Evolutionary conservation across 2,888 invertebrate genomes (phyloP), one percentile per base, ranked within the genome.

Genomic region (Euzophera pinguis): DNA sequence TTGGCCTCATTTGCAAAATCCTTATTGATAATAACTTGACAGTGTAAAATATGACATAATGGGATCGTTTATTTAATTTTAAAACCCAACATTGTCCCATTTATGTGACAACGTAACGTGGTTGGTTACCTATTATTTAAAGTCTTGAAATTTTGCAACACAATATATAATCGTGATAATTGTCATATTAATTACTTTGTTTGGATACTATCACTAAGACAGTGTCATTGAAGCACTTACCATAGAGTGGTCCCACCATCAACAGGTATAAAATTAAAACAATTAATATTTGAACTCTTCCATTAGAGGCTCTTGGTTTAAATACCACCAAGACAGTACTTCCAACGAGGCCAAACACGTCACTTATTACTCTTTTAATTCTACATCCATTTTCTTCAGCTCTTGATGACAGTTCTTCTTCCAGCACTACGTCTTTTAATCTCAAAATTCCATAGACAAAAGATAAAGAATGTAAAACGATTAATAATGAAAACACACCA

Each of bases 201-300:
- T 22, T 3, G 22, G 22, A 22, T n/a, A n/a, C n/a, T n/a, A n/a
- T 22, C 5, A 22, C 22, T 22, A 22, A 5, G n/a, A n/a, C n/a
- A 37, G 9, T 37, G 37, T 37, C 6, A 12, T 37, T 38, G 3
- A 10, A 1, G 37, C 47, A 77, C 90, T 86, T 57, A 90, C 91
- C 91, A 56, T 90, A 90, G 22, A 90, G 69, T 27, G 91, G 91
- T 65, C 91, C 91, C 35, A 89, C 90, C 82, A 90, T 84, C 0
- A 90, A 67, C 17, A 91, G 65, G 53, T 90, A 90, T 12, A 90
- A 54, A 1, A 79, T 50, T 14, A 90, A 64, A n/a, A 91, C 74
- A 55, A 78, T 70, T 57, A 86, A 66, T 65, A 91, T 84, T 58
- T 86, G 81, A 51, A 71, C 67, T 57, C 90, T 78, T 53, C 85